Conservation (phyloP, 2,888 invertebrate genomes). For the Cheilosia urbana region DNA sequence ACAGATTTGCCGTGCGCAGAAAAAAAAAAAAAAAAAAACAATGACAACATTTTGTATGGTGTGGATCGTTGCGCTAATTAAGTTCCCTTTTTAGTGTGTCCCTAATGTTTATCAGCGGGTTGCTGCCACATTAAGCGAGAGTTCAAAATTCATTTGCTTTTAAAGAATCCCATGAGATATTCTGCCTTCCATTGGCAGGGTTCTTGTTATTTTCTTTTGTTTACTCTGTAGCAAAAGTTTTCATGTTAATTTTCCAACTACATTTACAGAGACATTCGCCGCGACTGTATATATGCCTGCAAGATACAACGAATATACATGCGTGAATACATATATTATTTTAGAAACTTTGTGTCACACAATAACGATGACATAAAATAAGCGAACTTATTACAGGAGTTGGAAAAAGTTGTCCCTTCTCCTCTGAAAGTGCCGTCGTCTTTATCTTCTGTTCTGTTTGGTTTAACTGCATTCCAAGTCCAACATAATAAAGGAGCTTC, state of each 20-base stretch:
- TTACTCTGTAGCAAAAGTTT: slow-evolving; percentile 50
- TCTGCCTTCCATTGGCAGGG: slow-evolving; percentile 17
- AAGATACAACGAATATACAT: slow-evolving; percentile 40
- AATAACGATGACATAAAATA: slow-evolving; percentile 73
- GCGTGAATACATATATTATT: slow-evolving; percentile 71
- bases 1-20: slow-evolving; percentile 1
- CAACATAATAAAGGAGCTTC: slow-evolving; percentile 12
- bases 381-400: slow-evolving; percentile 73
- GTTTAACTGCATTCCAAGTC: slow-evolving; percentile 40
- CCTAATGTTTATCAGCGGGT: slow-evolving; percentile 59
- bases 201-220: slow-evolving; percentile 5
- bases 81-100: slow-evolving; percentile 54
- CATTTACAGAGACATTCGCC: slow-evolving; percentile 10
- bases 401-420: slow-evolving; percentile 56
- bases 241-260: slow-evolving; percentile 64
- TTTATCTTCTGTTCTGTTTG: slow-evolving; percentile 22
- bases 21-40: slow-evolving; percentile 1
- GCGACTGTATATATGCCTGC: neutral
- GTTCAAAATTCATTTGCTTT: slow-evolving; percentile 68
- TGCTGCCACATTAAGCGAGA: slow-evolving; percentile 47
- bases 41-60: slow-evolving; percentile 31
- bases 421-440: neutral
- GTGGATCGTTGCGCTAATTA: slow-evolving; percentile 57
- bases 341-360: slow-evolving; percentile 75
- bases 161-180: slow-evolving; percentile 49